phyloP scores from a whole-genome alignment of 2,797 vertebrate species.

The Xyrichtys novacula region DNA sequence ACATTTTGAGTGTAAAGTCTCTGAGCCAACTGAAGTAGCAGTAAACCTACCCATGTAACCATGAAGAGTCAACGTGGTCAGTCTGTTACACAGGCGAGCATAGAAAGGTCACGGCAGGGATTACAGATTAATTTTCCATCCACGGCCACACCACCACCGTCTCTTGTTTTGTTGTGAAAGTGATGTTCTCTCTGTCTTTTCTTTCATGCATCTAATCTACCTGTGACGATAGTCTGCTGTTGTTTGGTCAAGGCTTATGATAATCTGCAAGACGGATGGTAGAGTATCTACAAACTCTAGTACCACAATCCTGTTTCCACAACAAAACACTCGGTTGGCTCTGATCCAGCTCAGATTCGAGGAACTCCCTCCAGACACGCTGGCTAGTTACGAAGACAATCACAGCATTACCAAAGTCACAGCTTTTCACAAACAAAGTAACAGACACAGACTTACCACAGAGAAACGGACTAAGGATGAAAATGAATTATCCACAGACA shows the following conservation, averaged over 20 bases:
- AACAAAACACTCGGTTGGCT: constrained; percentile 12
- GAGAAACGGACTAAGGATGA: neutral
- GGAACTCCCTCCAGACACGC: constrained; percentile 36
- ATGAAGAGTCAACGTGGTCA: constrained; percentile 32
- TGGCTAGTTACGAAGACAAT: constrained; percentile 8
- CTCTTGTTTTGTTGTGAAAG: constrained; percentile 34
- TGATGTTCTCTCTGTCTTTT: neutral
- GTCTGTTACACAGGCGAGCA: constrained; percentile 47
- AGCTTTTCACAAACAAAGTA: neutral
- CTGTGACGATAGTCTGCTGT: neutral
- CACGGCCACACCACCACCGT: neutral
- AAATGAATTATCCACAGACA: neutral
- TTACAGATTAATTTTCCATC: constrained; percentile 69
- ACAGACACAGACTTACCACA: constrained; percentile 30
- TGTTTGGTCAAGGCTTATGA: constrained; percentile 5
- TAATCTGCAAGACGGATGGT: constrained; percentile 36
- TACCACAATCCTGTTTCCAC: constrained; percentile 5
- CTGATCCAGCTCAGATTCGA: neutral
- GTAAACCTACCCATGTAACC: constrained; percentile 11
- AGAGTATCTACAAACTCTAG: constrained; percentile 12
- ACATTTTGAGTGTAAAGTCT: neutral
- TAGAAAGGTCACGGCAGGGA: constrained; percentile 63
- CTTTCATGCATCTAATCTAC: constrained; percentile 21
- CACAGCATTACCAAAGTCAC: neutral
- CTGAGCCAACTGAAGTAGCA: neutral